Evolutionary conservation across 2,888 invertebrate genomes (phyloP).

Genomic region (Acholoe squamosa): DNA sequence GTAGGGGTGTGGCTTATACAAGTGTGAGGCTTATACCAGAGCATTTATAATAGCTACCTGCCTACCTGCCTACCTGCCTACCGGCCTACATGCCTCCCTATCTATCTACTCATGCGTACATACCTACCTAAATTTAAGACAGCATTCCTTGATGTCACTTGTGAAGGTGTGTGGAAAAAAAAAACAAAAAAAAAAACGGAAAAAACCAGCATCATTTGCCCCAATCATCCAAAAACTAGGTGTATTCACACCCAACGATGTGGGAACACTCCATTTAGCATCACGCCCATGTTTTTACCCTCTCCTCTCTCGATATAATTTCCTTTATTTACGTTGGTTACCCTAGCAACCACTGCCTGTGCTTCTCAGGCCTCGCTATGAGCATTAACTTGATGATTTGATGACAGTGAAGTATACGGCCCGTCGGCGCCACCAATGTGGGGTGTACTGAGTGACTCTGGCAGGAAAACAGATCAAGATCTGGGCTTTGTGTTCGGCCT

Average conservation of each 20-base stretch:
- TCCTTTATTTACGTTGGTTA: neutral
- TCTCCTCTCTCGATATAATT: neutral
- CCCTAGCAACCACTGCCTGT: neutral
- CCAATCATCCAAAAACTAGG: no score
- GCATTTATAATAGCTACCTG: no score
- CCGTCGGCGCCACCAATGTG: constrained; percentile 3
- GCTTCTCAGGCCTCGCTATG: neutral
- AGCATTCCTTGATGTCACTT: no score
- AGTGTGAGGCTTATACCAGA: no score
- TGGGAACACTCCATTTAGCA: neutral
- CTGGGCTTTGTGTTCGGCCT: no score
- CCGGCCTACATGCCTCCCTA: neutral
- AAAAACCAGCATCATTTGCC: no score
- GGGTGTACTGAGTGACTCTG: neutral
- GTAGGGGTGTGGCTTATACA: no score
- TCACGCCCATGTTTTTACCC: neutral
- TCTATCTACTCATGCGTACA: neutral
- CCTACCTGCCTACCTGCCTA: neutral
- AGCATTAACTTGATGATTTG: neutral
- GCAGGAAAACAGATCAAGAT: constrained; percentile 26
- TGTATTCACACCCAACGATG: no score
- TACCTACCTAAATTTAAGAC: neutral
- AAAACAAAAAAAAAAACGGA: no score
- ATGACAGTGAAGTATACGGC: neutral
- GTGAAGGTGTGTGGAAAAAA: no score